A percentile compares a stretch with the other conserved stretches of the same genome.
phyloP scores from a whole-genome alignment of 2,113 vertebrate species.

The Halichoeres trimaculatus region DNA sequence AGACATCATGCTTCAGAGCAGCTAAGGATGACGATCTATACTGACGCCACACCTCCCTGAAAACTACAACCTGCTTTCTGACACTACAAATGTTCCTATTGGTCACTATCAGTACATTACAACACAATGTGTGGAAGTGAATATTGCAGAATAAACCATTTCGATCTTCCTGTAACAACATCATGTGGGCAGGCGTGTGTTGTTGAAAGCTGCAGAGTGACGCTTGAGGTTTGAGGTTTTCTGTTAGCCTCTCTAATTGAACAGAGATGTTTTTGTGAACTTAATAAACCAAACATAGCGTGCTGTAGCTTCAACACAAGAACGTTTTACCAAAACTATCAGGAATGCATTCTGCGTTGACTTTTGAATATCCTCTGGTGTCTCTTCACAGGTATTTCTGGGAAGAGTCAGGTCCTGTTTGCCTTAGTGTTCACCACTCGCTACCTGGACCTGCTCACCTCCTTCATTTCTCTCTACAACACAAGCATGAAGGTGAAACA shows the following conservation, averaged over 20 bases:
- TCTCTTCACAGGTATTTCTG: conserved; percentile 92
- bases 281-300: background rate
- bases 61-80: background rate
- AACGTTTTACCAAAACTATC: background rate
- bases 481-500: conserved; percentile 95
- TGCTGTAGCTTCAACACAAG: background rate
- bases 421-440: conserved; percentile 98
- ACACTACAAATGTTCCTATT: background rate
- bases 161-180: background rate
- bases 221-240: background rate
- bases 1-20: background rate
- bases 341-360: background rate
- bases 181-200: background rate
- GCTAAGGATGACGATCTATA: background rate
- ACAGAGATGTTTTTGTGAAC: background rate
- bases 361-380: conserved; percentile 9
- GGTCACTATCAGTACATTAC: background rate
- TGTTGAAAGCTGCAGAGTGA: background rate
- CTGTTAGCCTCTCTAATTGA: background rate
- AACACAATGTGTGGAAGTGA: background rate
- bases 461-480: conserved; percentile 99
- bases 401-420: conserved; percentile 98
- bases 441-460: conserved; percentile 98
- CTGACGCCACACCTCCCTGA: too few species aligned
- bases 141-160: background rate